Conservation (phyloP, 2,113 vertebrate genomes). For the Anas platyrhynchos region DNA sequence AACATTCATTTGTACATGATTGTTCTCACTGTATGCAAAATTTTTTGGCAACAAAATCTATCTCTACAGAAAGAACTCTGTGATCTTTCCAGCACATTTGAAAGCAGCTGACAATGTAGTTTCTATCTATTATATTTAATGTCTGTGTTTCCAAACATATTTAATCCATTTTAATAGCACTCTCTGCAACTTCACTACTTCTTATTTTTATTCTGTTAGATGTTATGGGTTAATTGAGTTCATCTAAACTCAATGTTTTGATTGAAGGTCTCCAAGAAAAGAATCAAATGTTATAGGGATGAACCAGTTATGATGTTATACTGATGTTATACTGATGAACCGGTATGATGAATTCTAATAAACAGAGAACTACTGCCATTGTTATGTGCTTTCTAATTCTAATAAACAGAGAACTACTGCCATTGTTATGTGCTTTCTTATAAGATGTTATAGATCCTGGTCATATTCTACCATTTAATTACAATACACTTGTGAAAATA, state of each 20-base stretch:
- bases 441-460: neutral
- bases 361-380: neutral
- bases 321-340: neutral
- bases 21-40: constrained; percentile 43
- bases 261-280: neutral
- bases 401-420: neutral
- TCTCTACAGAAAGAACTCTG: constrained; percentile 47
- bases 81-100: constrained; percentile 51
- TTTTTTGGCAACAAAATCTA: constrained; percentile 20
- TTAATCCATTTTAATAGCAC: neutral
- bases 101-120: constrained; percentile 30
- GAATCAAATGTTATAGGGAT: neutral
- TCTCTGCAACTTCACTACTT: neutral
- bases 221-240: constrained; percentile 1
- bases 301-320: too few species aligned
- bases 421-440: neutral
- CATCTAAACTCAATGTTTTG: neutral
- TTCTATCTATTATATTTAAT: neutral
- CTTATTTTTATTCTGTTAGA: neutral
- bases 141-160: neutral
- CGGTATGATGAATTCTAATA: neutral
- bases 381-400: neutral
- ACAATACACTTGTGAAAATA: neutral
- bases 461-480: neutral
- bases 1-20: constrained; percentile 6